Conservation (phyloP, 2,113 vertebrate species). For the Neofelis nebulosa region DNA sequence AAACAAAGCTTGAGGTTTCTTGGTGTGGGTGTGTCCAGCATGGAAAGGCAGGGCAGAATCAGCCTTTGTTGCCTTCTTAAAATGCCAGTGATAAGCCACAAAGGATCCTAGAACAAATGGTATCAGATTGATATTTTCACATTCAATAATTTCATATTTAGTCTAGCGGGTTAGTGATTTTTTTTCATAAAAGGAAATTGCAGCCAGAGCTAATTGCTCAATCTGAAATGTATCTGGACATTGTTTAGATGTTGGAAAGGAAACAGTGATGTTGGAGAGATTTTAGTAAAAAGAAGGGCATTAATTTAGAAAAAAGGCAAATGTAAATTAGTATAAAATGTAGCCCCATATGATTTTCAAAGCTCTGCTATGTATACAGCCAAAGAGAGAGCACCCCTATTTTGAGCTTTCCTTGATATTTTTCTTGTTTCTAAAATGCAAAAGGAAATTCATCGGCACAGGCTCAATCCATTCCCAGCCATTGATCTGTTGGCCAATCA, state of each 20-base stretch:
- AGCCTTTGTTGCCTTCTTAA: constrained; percentile 32
- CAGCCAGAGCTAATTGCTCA: constrained; percentile 69
- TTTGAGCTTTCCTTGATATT: constrained; percentile 49
- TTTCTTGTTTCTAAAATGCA: constrained; percentile 57
- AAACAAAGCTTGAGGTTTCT: constrained; percentile 18
- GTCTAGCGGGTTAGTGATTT: constrained; percentile 55
- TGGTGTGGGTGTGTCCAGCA: background rate
- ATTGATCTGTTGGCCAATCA: constrained; percentile 75
- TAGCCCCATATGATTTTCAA: background rate
- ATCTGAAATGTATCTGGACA: constrained; percentile 72
- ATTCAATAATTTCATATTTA: constrained; percentile 69
- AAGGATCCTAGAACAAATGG: constrained; percentile 48
- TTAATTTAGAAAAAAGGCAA: constrained; percentile 47
- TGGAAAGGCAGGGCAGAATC: background rate
- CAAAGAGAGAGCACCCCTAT: background rate
- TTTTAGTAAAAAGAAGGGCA: constrained; percentile 46
- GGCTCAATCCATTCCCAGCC: constrained; percentile 47
- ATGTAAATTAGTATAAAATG: constrained; percentile 50
- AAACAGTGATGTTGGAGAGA: constrained; percentile 41
- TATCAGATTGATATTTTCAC: constrained; percentile 55
- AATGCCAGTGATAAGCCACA: constrained; percentile 45
- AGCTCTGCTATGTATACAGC: background rate
- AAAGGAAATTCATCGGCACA: constrained; percentile 47
- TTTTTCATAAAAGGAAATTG: constrained; percentile 66
- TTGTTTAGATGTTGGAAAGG: constrained; percentile 68